Base-by-base conservation (phyloP, 2,888 invertebrate species). In the Agapostemon virescens region DNA sequence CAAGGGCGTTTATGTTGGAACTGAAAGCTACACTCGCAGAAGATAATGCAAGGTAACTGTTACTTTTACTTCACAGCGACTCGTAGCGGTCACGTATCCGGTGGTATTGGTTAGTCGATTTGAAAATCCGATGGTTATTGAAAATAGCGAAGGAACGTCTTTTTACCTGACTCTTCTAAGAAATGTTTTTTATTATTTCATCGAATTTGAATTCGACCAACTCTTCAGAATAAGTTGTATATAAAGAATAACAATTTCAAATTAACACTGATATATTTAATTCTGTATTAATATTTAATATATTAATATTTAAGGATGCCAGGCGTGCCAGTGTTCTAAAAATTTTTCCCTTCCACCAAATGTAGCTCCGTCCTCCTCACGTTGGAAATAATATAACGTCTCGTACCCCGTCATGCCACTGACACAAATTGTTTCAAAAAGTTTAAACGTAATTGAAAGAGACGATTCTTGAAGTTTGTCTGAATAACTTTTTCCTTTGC, bases 61-160 rank as follows among this genome's bases (percentile, higher is more conserved):
- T 52, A 69, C 69, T 69, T 69, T 69, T 69, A 69, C 69, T 69
- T 69, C 69, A 55, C 55, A 38, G 23, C 36, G 38, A 55, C 23
- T 36, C 36, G 23, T 36, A 36, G 17, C 11, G 69, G 20, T 38
- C 38, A 38, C 45, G 52, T 52, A 52, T 55, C 55, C 52, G 23
- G 36, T 36, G 36, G 36, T 36, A 55, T 52, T 52, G 69, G 55
- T 52, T 36, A 69, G 36, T 63, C 36, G 36, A 36, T 63, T 63
- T 36, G 63, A 63, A 63, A 33, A 61, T 33, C 20, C 30, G 61
- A 61, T 61, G 33, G 20, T 20, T 61, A 33, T 61, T 61, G 30
- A 33, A 61, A 61, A 33, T 9, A 15, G 4, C 61, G 11, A 61
- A 26, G 55, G 55, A 55, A 55, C 30, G 55, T 61, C 20, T 33